Evolutionary conservation across 2,797 vertebrate species (phyloP).

Genomic region (Lagorchestes hirsutus): DNA sequence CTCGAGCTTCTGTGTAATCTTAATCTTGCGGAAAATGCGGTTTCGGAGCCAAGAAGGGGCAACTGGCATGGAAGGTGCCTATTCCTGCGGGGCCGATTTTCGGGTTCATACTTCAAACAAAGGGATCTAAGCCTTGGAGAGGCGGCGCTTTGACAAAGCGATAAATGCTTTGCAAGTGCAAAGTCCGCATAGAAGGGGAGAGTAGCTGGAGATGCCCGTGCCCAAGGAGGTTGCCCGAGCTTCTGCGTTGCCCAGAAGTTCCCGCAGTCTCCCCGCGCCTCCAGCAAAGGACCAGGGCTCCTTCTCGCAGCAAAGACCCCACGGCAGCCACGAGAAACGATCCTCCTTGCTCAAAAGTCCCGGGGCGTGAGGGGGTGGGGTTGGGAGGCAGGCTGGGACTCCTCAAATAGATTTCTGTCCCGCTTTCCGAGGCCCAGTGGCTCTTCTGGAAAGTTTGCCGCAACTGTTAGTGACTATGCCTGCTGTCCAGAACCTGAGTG

Average conservation of each 20-base stretch:
- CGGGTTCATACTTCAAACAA: not conserved
- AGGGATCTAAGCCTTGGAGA: not conserved
- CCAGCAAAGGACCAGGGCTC: not conserved
- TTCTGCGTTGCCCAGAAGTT: not conserved
- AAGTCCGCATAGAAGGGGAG: not conserved
- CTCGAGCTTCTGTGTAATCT: not conserved
- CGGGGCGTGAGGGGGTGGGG: not conserved
- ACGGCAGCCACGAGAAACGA: not conserved
- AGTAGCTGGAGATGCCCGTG: too few relatives aligned
- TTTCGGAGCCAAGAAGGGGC: not conserved
- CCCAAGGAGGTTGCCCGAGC: conserved; percentile 57
- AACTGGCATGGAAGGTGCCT: not conserved
- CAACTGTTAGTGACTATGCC: not conserved
- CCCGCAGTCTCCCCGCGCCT: not conserved
- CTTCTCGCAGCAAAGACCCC: not conserved
- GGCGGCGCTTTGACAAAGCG: conserved; percentile 14
- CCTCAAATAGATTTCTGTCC: not conserved
- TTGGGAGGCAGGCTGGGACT: not conserved
- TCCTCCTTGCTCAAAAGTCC: not conserved
- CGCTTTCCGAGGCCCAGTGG: not conserved
- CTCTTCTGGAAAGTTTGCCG: not conserved
- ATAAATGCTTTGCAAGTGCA: not conserved
- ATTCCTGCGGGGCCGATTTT: not conserved
- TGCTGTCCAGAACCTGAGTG: not conserved
- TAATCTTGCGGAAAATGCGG: not conserved